Evolutionary conservation across 2,113 vertebrate species (phyloP), one percentile per base, ranked within the genome.

Genomic region (Phainopepla nitens): DNA sequence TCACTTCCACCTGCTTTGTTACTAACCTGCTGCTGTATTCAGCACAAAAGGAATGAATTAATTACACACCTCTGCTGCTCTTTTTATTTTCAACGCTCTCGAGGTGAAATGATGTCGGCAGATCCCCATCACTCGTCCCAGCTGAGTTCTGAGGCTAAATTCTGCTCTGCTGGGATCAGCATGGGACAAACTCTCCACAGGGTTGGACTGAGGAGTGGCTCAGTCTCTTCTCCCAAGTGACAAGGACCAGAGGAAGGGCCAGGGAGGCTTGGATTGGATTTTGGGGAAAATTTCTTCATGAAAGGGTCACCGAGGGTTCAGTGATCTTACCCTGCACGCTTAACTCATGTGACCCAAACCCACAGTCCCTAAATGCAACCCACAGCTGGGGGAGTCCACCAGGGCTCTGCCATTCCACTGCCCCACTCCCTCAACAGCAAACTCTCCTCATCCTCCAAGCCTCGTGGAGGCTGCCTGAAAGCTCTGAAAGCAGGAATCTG

Each of bases 371-470:
- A 13, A 41, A 33, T 0, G 11, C 62, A 45, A 42, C 54, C 15
- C 58, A 5, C 0, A 3, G 36, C 8, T 4, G 2, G 3, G 45
- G 66, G 75, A 44, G 7, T 2, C 39, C 28, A 0, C 3, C 42
- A 8, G 3, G 42, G 62, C 87, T 58, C 76, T 36, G 29, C 1
- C 15, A 29, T 9, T 24, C 6, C 1, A 35, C 25, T 58, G 65
- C 64, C 66, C 70, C 33, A 7, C 11, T 29, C 53, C 61, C 29
- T 13, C 0, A 13, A 6, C 2, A 73, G n/a, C 57, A 53, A 49
- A 22, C 14, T 17, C 79, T 36, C 16, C 47, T 6, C 9, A 31
- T 29, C 65, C 41, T 35, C 65, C 25, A 33, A 64, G 31, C 35
- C 39, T 41, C 36, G 4, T 0, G 7, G n/a, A 28, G 56, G 31